These are phyloP conservation scores for Diplazon laetatorius DNA, from an alignment of 2,888 invertebrate species.

Conservation along the genomic window DNA sequence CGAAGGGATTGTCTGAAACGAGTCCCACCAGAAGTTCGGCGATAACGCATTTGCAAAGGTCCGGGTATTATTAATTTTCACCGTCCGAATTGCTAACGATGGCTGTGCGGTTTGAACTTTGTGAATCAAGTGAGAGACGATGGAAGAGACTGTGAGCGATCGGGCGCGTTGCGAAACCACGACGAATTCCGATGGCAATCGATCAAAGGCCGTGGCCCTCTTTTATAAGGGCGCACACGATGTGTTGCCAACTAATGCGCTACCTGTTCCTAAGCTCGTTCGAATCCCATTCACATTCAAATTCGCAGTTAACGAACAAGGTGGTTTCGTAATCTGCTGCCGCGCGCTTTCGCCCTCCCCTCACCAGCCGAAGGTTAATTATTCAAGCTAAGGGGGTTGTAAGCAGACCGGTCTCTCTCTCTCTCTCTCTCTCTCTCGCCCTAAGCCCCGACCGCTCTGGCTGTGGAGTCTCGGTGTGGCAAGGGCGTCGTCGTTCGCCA, in stretches of 20 bases:
- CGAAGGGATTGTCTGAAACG: constrained; percentile 32
- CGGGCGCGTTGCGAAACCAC: constrained; percentile 19
- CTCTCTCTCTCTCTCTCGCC: constrained; percentile 73
- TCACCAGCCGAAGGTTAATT: constrained; percentile 78
- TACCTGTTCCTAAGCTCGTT: constrained; percentile 71
- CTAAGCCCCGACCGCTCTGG: too few species aligned
- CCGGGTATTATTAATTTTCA: constrained; percentile 42
- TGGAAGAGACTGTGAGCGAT: constrained; percentile 5
- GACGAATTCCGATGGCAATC: constrained; percentile 60
- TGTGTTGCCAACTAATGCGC: constrained; percentile 60
- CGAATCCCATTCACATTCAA: constrained; percentile 76
- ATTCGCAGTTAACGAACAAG: constrained; percentile 79
- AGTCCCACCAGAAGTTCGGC: neutral
- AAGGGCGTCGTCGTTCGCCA: constrained; percentile 56
- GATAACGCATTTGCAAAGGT: constrained; percentile 39
- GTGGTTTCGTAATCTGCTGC: constrained; percentile 79
- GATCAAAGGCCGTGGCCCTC: constrained; percentile 56
- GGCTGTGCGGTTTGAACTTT: constrained; percentile 42
- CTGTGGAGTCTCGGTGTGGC: constrained; percentile 31
- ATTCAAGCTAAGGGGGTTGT: constrained; percentile 82
- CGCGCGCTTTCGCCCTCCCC: constrained; percentile 61
- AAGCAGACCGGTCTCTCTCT: constrained; percentile 82
- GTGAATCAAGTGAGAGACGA: constrained; percentile 43
- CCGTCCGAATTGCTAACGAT: constrained; percentile 47
- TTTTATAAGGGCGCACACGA: constrained; percentile 43